phyloP scores from a whole-genome alignment of 1,140 invertebrate genomes.

The Drosophila tani region DNA sequence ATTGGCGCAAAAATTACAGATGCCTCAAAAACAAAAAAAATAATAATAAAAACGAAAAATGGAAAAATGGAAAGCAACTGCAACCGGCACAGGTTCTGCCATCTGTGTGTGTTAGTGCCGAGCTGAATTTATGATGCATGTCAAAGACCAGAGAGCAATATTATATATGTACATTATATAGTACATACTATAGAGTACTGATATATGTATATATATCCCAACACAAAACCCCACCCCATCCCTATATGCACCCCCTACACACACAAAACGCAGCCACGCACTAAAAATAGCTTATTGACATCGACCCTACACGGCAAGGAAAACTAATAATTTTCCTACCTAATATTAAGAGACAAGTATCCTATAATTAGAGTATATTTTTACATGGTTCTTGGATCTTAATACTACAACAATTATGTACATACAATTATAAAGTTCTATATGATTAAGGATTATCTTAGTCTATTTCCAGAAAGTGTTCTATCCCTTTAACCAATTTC shows the following conservation, averaged over 20 bases:
- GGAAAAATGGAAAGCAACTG: constrained; percentile 8
- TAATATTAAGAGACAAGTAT: no score
- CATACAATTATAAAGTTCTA: no score
- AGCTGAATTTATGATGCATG: constrained; percentile 43
- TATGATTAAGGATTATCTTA: no score
- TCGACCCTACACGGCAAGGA: constrained; percentile 24
- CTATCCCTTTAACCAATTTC: neutral
- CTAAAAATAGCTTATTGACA: constrained; percentile 51
- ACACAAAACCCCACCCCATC: constrained; percentile 3
- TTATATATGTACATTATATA: neutral
- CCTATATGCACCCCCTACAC: constrained; percentile 5
- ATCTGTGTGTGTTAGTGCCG: constrained; percentile 35
- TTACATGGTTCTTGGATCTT: no score
- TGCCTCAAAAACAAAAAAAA: constrained; percentile 54
- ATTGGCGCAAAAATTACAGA: constrained; percentile 81
- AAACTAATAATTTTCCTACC: neutral
- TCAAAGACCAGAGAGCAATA: constrained; percentile 24
- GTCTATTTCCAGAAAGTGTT: no score
- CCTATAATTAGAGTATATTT: neutral
- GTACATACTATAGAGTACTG: neutral
- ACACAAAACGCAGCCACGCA: constrained; percentile 31
- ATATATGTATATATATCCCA: constrained; percentile 1
- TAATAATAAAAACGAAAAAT: constrained; percentile 15
- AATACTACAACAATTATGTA: no score
- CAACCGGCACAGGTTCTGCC: constrained; percentile 11